A percentile compares a stretch with the other conserved stretches of the same genome.
phyloP scores from a whole-genome alignment of 2,888 invertebrate genomes.

The Scaptodrosophila latifasciaeformis region DNA sequence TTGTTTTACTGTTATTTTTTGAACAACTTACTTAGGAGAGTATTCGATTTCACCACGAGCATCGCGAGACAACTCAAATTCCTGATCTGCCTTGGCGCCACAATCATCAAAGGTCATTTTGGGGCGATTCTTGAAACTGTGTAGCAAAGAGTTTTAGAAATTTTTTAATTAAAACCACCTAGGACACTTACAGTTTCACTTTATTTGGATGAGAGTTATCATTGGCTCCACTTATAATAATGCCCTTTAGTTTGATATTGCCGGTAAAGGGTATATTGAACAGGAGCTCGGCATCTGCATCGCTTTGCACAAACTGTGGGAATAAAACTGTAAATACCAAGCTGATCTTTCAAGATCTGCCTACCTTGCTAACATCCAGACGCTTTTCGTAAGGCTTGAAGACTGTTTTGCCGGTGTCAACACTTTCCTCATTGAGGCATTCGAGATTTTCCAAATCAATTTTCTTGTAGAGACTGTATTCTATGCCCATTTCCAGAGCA shows the following conservation, averaged over 20 bases:
- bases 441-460: slow-evolving; percentile 91
- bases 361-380: slow-evolving; percentile 84
- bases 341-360: slow-evolving; percentile 18
- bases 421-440: slow-evolving; percentile 91
- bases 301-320: slow-evolving; percentile 93
- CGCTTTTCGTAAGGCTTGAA: slow-evolving; percentile 95
- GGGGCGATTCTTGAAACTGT: slow-evolving; percentile 93
- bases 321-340: background rate
- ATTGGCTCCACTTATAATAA: slow-evolving; percentile 93
- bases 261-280: slow-evolving; percentile 98
- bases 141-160: slow-evolving; percentile 30
- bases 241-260: slow-evolving; percentile 94
- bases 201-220: slow-evolving; percentile 89
- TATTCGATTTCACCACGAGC: slow-evolving; percentile 89
- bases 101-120: slow-evolving; percentile 96
- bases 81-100: slow-evolving; percentile 85
- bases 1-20: background rate
- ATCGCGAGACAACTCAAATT: slow-evolving; percentile 90
- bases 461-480: slow-evolving; percentile 86
- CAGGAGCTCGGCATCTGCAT: slow-evolving; percentile 95
- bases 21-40: slow-evolving; percentile 84
- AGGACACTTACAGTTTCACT: slow-evolving; percentile 87
- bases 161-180: background rate
- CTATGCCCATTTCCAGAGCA: slow-evolving; percentile 73
- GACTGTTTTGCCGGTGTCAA: slow-evolving; percentile 90